Base-by-base conservation (phyloP, 2,113 vertebrate species). In the Eclectus roratus region DNA sequence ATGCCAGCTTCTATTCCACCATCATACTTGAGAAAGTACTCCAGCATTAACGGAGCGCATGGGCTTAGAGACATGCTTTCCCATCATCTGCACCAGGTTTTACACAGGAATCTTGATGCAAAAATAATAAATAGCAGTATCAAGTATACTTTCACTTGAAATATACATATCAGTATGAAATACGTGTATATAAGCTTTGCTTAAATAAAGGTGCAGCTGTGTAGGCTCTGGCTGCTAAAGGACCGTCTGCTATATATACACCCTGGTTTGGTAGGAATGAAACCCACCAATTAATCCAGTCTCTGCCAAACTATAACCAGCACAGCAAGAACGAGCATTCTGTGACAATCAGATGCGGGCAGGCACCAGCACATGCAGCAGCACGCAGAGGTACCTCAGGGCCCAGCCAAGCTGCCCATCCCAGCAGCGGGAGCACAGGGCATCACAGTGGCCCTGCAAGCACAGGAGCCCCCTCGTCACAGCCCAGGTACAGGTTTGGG, bases 141-240 rank as follows among this genome's bases (percentile, higher is more conserved):
- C 35, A 74, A 52, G 27, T 23, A 4, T 0, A 55, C 53, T 33
- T 55, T 55, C 31, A 55, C 19, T 8, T 55, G 18, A 55, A 55
- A 55, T 55, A 19, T 33, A 33, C 18, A 2, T 19, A 55, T 27
- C 58, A 25, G n/a, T 27, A 27, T 61, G 58, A 70, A 52, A 29
- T 23, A 5, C 0, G 0, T 9, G 7, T 4, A 0, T 7, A 9
- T 6, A 64, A 81, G 10, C 10, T 63, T 29, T 21, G 13, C 18
- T 81, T 29, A 66, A 63, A 56, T 9, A 43, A n/a, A 55, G 55
- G 13, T 1, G 1, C 33, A 21, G 8, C 9, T 25, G 17, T 2
- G 10, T 4, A 29, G 63, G 72, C 10, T 24, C 37, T 47, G 28
- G 16, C n/a, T 86, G 25, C 37, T 72, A 4, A 74, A 68, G 28